Evolutionary conservation across 1,140 invertebrate genomes (phyloP).

Genomic region (Lanistes nyassanus): DNA sequence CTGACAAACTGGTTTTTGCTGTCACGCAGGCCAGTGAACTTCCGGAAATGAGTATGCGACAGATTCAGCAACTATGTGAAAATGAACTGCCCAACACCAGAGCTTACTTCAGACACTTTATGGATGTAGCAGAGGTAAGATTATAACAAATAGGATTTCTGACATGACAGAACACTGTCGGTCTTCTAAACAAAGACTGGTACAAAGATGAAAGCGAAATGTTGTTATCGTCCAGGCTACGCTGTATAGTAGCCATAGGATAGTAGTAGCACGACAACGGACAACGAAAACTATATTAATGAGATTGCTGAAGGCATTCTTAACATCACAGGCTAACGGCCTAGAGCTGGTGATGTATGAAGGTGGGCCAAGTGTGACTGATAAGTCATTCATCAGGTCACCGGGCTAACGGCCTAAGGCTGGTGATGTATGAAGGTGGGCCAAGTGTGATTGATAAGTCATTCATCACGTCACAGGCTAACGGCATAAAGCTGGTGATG

Average conservation of each 20-base stretch:
- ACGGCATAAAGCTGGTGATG: slow-evolving; percentile 44
- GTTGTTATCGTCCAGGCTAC: background rate
- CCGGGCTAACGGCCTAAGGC: too few relatives aligned
- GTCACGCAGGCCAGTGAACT: slow-evolving; percentile 24
- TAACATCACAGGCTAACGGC: background rate
- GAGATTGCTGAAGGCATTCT: background rate
- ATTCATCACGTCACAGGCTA: slow-evolving; percentile 20
- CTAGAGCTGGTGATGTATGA: too few relatives aligned
- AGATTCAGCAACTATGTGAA: slow-evolving; percentile 32
- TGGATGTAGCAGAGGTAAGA: slow-evolving; percentile 42
- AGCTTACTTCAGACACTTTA: slow-evolving; percentile 30
- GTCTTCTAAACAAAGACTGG: too few relatives aligned
- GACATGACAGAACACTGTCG: too few relatives aligned
- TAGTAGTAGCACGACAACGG: too few relatives aligned
- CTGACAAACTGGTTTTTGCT: background rate
- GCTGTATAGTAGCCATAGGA: background rate
- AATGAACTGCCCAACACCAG: slow-evolving; percentile 23
- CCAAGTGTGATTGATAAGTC: background rate
- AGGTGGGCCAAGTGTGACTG: background rate
- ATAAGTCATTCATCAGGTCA: background rate
- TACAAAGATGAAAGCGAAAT: too few relatives aligned
- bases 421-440: too few relatives aligned
- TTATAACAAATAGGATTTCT: too few relatives aligned
- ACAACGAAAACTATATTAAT: background rate
- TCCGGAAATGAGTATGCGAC: slow-evolving; percentile 26